Evolutionary conservation across 2,797 vertebrate species (phyloP).

Genomic region (Novumbra hubbsi): DNA sequence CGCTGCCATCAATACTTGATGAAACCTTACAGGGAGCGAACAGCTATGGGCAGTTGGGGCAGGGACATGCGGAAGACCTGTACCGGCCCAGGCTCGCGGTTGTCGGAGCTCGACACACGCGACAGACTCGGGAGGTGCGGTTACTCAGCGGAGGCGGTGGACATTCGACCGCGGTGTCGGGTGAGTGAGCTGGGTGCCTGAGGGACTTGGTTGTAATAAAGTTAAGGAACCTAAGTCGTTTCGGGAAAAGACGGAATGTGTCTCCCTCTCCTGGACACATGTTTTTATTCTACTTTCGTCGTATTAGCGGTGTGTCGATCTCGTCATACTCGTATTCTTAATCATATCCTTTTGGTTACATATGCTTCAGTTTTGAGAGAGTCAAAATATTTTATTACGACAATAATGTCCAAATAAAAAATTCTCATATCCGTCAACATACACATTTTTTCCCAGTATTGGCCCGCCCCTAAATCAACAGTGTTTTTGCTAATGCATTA

Average conservation of each 20-base stretch:
- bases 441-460: too few relatives aligned
- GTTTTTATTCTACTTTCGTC: background rate
- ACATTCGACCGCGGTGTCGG: constrained; percentile 81
- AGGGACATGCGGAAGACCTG: constrained; percentile 82
- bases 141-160: constrained; percentile 84
- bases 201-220: background rate
- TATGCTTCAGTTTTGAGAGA: too few relatives aligned
- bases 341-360: too few relatives aligned
- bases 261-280: constrained; percentile 31
- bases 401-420: too few relatives aligned
- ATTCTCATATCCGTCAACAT: too few relatives aligned
- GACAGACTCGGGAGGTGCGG: constrained; percentile 48
- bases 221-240: background rate
- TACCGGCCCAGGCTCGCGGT: constrained; percentile 66
- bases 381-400: too few relatives aligned
- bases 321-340: too few relatives aligned
- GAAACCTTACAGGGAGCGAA: constrained; percentile 82
- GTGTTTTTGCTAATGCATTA: background rate
- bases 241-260: background rate
- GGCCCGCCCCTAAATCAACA: background rate
- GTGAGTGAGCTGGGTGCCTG: constrained; percentile 59
- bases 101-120: constrained; percentile 40
- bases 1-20: background rate
- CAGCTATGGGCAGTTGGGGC: constrained; percentile 90
- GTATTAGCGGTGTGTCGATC: background rate